phyloP scores from a whole-genome alignment of 2,113 vertebrate genomes.

The Lichenostomus cassidix region DNA sequence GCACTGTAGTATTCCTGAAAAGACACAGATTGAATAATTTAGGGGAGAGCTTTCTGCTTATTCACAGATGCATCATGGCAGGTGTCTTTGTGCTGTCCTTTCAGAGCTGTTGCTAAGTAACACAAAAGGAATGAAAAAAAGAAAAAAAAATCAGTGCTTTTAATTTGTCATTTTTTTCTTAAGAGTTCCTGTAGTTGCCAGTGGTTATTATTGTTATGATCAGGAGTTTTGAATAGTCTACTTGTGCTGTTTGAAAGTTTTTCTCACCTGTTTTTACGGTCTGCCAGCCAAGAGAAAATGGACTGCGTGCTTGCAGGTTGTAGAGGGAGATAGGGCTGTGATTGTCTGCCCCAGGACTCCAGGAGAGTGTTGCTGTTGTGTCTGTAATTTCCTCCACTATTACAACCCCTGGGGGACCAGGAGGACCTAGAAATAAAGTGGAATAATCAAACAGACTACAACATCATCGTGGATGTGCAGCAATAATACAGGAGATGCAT shows the following conservation, averaged over 20 bases:
- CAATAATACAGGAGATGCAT: neutral
- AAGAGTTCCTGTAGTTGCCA: neutral
- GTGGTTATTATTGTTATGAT: neutral
- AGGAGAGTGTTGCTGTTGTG: constrained; percentile 90
- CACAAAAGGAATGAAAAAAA: neutral
- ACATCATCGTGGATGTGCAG: neutral
- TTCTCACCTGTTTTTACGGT: constrained; percentile 91
- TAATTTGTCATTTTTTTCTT: neutral
- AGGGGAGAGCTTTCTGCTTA: neutral
- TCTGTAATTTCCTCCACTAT: constrained; percentile 97
- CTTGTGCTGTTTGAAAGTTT: neutral
- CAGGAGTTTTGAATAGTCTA: neutral
- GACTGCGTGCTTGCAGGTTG: constrained; percentile 93
- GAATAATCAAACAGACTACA: constrained; percentile 29
- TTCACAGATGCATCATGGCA: neutral
- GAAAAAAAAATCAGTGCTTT: neutral
- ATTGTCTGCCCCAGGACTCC: constrained; percentile 92
- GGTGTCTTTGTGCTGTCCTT: constrained; percentile 27
- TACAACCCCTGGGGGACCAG: constrained; percentile 93
- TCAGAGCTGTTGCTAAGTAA: constrained; percentile 24
- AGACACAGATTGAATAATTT: neutral
- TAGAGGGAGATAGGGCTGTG: constrained; percentile 94
- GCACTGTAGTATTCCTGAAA: neutral
- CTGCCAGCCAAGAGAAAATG: constrained; percentile 98
- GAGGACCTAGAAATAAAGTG: constrained; percentile 82